phyloP scores from a whole-genome alignment of 2,888 invertebrate species.

The Ferrisia virgata region DNA sequence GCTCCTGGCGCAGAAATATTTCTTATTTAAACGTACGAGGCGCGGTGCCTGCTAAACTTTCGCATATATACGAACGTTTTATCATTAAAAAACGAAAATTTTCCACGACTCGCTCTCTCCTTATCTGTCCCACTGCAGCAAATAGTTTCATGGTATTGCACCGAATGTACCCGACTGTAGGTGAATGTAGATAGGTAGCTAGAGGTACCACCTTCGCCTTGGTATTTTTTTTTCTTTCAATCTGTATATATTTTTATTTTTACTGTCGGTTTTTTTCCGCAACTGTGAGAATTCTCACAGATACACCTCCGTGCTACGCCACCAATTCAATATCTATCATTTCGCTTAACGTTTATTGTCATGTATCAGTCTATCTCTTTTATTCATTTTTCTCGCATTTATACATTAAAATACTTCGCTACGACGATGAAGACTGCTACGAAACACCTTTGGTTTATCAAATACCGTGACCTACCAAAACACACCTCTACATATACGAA shows the following conservation, averaged over 20 bases:
- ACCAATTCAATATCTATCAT: slow-evolving; percentile 7
- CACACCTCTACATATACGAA: background rate
- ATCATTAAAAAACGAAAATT: background rate
- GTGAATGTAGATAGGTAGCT: background rate
- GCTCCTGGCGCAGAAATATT: background rate
- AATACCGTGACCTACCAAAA: no score
- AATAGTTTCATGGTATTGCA: background rate
- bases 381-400: background rate
- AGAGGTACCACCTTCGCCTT: background rate
- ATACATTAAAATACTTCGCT: background rate
- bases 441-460: background rate
- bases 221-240: background rate
- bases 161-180: background rate
- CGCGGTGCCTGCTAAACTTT: background rate
- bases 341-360: background rate
- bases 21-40: background rate
- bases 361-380: background rate
- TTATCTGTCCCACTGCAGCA: background rate
- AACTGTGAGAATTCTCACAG: slow-evolving; percentile 7
- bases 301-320: no score
- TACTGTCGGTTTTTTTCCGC: no score
- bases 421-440: background rate
- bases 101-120: background rate
- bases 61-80: background rate
- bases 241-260: background rate